Conservation (phyloP, 2,888 invertebrate genomes). For the Harpalus rufipes region DNA sequence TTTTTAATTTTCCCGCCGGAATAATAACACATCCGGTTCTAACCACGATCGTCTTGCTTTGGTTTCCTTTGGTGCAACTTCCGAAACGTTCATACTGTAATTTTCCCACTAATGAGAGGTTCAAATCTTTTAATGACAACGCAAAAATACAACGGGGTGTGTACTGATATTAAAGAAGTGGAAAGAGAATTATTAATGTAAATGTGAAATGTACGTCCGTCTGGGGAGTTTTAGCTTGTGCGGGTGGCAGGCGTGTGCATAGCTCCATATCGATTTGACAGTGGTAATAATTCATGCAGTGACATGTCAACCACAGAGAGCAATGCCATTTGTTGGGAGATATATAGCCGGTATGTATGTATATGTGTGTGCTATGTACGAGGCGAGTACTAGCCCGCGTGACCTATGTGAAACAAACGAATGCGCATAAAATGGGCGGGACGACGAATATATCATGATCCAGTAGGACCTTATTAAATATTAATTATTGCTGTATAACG, state of each 20-base stretch:
- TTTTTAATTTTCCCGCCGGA: constrained; percentile 48
- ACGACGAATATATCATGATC: constrained; percentile 63
- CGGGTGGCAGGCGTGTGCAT: constrained; percentile 56
- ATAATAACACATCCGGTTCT: constrained; percentile 34
- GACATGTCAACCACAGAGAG: constrained; percentile 47
- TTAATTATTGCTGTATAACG: constrained; percentile 59
- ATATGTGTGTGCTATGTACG: constrained; percentile 42
- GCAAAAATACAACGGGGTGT: constrained; percentile 31
- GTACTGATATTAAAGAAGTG: constrained; percentile 56
- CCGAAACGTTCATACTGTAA: constrained; percentile 42
- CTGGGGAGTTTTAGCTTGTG: constrained; percentile 42
- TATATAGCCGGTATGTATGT: constrained; percentile 26
- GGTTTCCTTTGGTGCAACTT: constrained; percentile 57
- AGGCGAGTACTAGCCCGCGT: constrained; percentile 6
- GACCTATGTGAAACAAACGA: constrained; percentile 44
- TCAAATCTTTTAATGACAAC: constrained; percentile 57
- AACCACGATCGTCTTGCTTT: constrained; percentile 40
- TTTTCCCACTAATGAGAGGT: constrained; percentile 49
- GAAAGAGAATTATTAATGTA: constrained; percentile 56
- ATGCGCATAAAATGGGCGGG: constrained; percentile 61
- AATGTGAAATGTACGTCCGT: constrained; percentile 35
- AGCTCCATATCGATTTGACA: constrained; percentile 64
- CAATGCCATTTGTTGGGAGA: constrained; percentile 46
- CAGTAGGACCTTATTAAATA: constrained; percentile 65
- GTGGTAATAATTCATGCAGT: constrained; percentile 63